phyloP scores from a whole-genome alignment of 1,140 invertebrate species.

The Drosophila pandora region DNA sequence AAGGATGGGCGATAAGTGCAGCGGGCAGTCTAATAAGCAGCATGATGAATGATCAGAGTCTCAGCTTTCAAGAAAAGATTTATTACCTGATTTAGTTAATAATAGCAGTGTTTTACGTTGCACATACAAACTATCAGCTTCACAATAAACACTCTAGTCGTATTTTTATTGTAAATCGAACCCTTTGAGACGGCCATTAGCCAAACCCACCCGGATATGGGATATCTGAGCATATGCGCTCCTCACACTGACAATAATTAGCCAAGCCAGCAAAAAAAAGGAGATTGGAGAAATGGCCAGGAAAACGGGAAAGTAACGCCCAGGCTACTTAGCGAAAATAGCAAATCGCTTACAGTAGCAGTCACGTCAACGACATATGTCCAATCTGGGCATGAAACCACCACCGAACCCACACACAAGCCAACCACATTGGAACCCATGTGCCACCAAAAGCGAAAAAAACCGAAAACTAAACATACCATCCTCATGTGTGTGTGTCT shows the following conservation, averaged over 20 bases:
- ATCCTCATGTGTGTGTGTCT: constrained; percentile 37
- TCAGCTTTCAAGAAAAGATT: background rate
- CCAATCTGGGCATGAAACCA: constrained; percentile 54
- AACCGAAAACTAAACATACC: constrained; percentile 74
- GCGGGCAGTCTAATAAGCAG: constrained; percentile 2
- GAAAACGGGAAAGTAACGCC: constrained; percentile 58
- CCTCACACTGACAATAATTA: constrained; percentile 70
- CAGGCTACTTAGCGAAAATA: constrained; percentile 67
- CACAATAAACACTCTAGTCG: background rate
- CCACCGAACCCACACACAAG: constrained; percentile 27
- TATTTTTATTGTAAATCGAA: constrained; percentile 1
- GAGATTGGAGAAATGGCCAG: constrained; percentile 33
- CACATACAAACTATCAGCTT: background rate
- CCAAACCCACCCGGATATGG: constrained; percentile 6
- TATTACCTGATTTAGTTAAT: background rate
- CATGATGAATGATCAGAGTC: background rate
- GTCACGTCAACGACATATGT: constrained; percentile 77
- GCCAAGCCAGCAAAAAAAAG: constrained; percentile 58
- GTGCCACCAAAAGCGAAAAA: constrained; percentile 20
- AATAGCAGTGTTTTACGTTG: background rate
- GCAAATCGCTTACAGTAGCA: constrained; percentile 46
- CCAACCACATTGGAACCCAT: constrained; percentile 45
- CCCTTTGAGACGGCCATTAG: constrained; percentile 2
- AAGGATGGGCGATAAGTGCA: constrained; percentile 48
- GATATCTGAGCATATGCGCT: constrained; percentile 72